Base-by-base conservation (phyloP, 2,113 vertebrate genomes). In the Egretta garzetta region DNA sequence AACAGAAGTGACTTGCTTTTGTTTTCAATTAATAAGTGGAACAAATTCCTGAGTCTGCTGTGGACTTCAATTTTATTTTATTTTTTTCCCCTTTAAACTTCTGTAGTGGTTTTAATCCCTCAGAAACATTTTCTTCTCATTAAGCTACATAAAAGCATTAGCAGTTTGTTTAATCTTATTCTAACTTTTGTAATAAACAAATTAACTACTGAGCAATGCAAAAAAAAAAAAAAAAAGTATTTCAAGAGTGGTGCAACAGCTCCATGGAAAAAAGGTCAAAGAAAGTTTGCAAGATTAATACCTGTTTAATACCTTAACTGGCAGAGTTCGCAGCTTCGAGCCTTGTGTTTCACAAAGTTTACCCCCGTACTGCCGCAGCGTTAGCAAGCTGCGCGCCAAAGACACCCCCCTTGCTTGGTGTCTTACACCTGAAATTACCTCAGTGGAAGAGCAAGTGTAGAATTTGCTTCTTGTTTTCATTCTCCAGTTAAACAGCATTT, bases 101-200 rank as follows among this genome's bases (percentile, higher is more conserved):
- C 71, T 95, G 88, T 81, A 89, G 97, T 86, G 95, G 92, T 96
- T 97, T 96, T 82, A 56, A 92, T 52, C 84, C 91, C 86, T 86
- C 55, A 28, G 73, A 94, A 95, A 97, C 97, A 98, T 98, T 98
- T 98, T 98, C 95, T 97, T 98, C 94, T 96, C 94, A 74, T 98
- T 97, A 98, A 91, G 90, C n/a, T 70, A 94, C 97, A 97, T 93
- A 96, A 98, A 98, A 97, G 94, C 95, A 95, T 97, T 82, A 88
- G 96, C 90, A 97, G 96, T 91, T 96, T 97, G 97, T 97, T 98
- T 98, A 98, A 97, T 98, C 95, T 96, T 60, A 67, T 91, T 77
- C 90, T 95, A 83, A 96, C 94, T 97, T 96, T 97, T 92, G 95
- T 95, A 97, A 98, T 98, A 97, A 98, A 98, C 96, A 96, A 96